These are phyloP conservation scores for Arenaria interpres DNA, from an alignment of 2,113 vertebrate species.

Conservation along the genomic window DNA sequence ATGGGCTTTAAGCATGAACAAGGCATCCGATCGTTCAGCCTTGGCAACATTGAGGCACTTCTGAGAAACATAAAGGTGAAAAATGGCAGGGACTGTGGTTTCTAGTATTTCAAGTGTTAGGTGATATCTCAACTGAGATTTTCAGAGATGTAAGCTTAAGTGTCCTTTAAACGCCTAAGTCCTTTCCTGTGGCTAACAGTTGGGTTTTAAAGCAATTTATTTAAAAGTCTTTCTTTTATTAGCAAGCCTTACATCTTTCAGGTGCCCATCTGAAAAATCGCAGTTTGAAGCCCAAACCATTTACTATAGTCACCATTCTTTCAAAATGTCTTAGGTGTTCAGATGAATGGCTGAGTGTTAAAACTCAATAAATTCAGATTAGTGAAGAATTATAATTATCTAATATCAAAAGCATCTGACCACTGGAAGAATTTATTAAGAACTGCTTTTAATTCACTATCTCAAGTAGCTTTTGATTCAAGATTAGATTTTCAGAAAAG, in stretches of 20 bases:
- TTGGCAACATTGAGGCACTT: not conserved
- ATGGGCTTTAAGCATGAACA: not conserved
- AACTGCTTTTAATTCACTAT: slow-evolving; percentile 29
- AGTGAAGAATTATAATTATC: slow-evolving; percentile 47
- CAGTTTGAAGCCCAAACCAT: slow-evolving; percentile 15
- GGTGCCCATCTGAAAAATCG: not conserved
- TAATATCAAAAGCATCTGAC: slow-evolving; percentile 46
- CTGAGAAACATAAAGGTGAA: not conserved
- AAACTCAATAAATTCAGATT: slow-evolving; percentile 45
- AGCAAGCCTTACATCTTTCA: not conserved
- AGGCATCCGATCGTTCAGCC: not conserved
- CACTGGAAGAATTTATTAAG: slow-evolving; percentile 45
- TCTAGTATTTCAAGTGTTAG: not conserved
- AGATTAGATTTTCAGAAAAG: slow-evolving; percentile 50
- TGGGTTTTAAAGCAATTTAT: slow-evolving; percentile 8
- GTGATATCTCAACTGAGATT: not conserved
- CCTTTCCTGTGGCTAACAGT: not conserved
- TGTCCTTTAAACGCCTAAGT: not conserved
- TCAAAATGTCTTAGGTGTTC: slow-evolving; percentile 35
- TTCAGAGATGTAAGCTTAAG: slow-evolving; percentile 1
- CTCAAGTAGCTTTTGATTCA: slow-evolving; percentile 53
- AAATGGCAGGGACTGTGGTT: not conserved
- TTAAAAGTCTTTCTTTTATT: slow-evolving; percentile 26
- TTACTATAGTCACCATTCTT: slow-evolving; percentile 18
- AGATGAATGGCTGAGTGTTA: slow-evolving; percentile 35